Percentiles rank a stretch among this genome's conserved stretches.
These are phyloP conservation scores for Paracanthobrama guichenoti DNA, from an alignment of 2,113 vertebrate genomes.

Conservation along the genomic window DNA sequence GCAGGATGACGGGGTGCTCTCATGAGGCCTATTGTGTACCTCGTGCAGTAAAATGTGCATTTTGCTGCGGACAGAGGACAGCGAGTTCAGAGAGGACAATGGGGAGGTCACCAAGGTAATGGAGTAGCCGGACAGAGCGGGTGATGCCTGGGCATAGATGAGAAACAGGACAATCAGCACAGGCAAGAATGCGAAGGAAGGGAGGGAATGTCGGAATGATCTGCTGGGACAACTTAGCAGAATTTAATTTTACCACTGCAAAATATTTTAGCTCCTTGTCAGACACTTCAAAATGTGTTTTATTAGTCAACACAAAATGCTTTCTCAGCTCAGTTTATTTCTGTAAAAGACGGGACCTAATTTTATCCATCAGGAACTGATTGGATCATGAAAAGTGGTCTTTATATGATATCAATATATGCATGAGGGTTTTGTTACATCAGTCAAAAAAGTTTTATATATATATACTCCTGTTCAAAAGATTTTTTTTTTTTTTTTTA, in stretches of 20 bases:
- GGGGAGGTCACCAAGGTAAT: slow-evolving; percentile 35
- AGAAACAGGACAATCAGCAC: slow-evolving; percentile 56
- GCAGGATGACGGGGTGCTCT: neutral
- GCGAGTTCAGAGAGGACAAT: slow-evolving; percentile 49
- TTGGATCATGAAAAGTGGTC: neutral
- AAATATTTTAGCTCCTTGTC: neutral
- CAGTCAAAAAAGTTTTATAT: neutral
- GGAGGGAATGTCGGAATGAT: slow-evolving; percentile 55
- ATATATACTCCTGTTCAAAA: neutral
- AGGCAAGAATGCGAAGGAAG: slow-evolving; percentile 43
- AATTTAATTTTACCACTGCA: neutral
- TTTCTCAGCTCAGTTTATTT: neutral
- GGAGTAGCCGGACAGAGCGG: neutral
- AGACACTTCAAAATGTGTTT: neutral
- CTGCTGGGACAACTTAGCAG: slow-evolving; percentile 29
- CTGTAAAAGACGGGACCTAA: neutral
- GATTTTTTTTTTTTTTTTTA: too few species aligned
- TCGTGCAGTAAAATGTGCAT: slow-evolving; percentile 13
- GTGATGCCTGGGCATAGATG: slow-evolving; percentile 42
- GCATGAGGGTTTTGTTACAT: neutral
- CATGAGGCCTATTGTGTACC: slow-evolving; percentile 40
- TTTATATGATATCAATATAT: neutral
- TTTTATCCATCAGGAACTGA: neutral
- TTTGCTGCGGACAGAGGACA: slow-evolving; percentile 21
- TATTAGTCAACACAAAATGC: neutral